A percentile compares a stretch with the other conserved stretches of the same genome.
Evolutionary conservation across 2,888 invertebrate genomes (phyloP).

Genomic region (Biston stratarius): DNA sequence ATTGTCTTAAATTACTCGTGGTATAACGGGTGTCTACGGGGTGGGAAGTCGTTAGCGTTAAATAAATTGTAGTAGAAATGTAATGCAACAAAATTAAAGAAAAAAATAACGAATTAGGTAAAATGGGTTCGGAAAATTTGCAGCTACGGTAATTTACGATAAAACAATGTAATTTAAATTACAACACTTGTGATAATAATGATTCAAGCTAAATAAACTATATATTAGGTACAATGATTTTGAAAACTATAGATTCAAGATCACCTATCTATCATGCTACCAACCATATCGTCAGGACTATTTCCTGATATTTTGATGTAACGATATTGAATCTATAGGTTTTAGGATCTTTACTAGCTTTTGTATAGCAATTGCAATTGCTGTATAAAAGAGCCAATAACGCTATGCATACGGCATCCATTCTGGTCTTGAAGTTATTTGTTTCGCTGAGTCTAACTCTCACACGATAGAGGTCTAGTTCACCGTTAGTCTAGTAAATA

Average conservation of each 20-base stretch:
- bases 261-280: background rate
- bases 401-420: background rate
- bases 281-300: no score
- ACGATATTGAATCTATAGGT: no score
- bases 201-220: constrained; percentile 13
- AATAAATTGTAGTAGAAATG: constrained; percentile 1
- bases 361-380: no score
- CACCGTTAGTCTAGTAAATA: constrained; percentile 18
- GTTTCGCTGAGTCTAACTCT: constrained; percentile 4
- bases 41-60: background rate
- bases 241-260: background rate
- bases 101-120: background rate
- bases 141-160: constrained; percentile 20
- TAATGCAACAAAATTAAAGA: background rate
- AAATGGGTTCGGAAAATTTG: constrained; percentile 10
- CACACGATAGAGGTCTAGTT: constrained; percentile 1
- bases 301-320: no score
- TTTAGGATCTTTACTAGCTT: background rate
- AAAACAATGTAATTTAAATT: constrained; percentile 7
- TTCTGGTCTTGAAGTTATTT: constrained; percentile 12
- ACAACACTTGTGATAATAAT: constrained; percentile 19
- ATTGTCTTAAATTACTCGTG: background rate
- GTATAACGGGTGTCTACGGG: background rate
- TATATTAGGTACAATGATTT: background rate
- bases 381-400: constrained; percentile 7